Conservation (phyloP, 2,113 vertebrate genomes). For the Abramis brama region DNA sequence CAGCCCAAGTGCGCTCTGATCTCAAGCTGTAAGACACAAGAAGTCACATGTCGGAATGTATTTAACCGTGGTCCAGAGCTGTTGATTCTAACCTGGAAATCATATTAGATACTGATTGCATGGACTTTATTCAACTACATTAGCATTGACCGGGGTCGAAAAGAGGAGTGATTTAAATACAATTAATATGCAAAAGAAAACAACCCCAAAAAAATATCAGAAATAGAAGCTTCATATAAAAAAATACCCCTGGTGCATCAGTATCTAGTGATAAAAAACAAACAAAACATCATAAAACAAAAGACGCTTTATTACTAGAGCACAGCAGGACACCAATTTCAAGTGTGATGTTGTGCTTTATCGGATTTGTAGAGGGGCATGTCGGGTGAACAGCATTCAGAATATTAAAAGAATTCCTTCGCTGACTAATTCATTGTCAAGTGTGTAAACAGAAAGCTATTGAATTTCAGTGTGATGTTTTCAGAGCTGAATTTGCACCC, state of each 20-base stretch:
- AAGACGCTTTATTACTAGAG: slow-evolving; percentile 21
- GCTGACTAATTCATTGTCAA: slow-evolving; percentile 21
- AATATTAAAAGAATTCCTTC: slow-evolving; percentile 22
- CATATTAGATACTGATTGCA: not conserved
- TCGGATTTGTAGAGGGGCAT: not conserved
- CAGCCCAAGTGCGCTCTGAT: slow-evolving; percentile 10
- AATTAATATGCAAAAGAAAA: slow-evolving; percentile 32
- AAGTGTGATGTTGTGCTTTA: slow-evolving; percentile 7
- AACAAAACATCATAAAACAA: not conserved
- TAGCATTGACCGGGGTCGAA: slow-evolving; percentile 62
- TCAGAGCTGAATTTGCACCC: slow-evolving; percentile 25
- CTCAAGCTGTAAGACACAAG: slow-evolving; percentile 60
- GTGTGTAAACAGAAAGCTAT: slow-evolving; percentile 38
- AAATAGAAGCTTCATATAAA: slow-evolving; percentile 59
- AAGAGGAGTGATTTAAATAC: slow-evolving; percentile 60
- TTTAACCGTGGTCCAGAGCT: slow-evolving; percentile 51
- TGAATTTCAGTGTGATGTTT: slow-evolving; percentile 6
- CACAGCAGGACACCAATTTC: not conserved
- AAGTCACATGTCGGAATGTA: slow-evolving; percentile 53
- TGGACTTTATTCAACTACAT: slow-evolving; percentile 57
- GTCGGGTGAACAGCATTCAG: not conserved
- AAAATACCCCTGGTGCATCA: slow-evolving; percentile 28
- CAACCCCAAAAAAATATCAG: not conserved
- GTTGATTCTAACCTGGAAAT: slow-evolving; percentile 39
- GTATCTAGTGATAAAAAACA: not conserved